phyloP scores from a whole-genome alignment of 1,140 invertebrate genomes.

The Brachystomella parvula region DNA sequence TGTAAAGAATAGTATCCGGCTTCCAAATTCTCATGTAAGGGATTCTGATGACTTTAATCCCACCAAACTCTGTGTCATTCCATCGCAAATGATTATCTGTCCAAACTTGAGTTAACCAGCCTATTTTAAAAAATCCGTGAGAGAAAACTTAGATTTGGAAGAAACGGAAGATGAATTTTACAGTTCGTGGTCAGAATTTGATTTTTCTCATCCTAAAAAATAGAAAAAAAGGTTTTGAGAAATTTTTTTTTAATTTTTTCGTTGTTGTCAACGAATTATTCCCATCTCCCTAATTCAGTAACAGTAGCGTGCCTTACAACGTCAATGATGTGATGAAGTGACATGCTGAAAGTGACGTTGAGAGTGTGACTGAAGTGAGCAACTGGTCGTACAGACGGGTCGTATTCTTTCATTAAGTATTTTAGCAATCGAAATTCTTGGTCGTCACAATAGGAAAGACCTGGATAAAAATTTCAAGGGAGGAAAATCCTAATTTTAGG shows the following conservation, averaged over 20 bases:
- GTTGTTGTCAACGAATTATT: no score
- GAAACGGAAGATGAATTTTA: no score
- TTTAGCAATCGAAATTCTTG: conserved; percentile 64
- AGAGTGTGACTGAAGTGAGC: conserved; percentile 63
- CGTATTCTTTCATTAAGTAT: conserved; percentile 63
- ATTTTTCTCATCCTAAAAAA: conserved; percentile 54
- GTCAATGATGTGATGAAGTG: conserved; percentile 71
- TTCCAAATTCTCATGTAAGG: conserved; percentile 71
- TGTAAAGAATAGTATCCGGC: conserved; percentile 78
- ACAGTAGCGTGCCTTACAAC: conserved; percentile 66
- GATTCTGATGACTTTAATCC: conserved; percentile 70
- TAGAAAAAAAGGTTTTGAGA: background rate
- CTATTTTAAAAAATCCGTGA: no score
- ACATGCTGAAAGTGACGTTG: conserved; percentile 66
- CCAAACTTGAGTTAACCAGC: conserved; percentile 83
- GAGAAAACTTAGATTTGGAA: no score
- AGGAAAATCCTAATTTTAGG: no score
- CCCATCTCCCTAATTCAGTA: no score
- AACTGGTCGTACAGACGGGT: conserved; percentile 64
- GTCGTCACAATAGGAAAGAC: conserved; percentile 52
- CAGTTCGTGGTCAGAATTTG: conserved; percentile 78
- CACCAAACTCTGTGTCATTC: conserved; percentile 78
- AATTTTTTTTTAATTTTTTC: no score
- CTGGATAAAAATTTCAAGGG: no score
- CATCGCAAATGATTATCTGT: conserved; percentile 78